Conservation (phyloP, 2,113 vertebrate genomes). For the Stegastes partitus region DNA sequence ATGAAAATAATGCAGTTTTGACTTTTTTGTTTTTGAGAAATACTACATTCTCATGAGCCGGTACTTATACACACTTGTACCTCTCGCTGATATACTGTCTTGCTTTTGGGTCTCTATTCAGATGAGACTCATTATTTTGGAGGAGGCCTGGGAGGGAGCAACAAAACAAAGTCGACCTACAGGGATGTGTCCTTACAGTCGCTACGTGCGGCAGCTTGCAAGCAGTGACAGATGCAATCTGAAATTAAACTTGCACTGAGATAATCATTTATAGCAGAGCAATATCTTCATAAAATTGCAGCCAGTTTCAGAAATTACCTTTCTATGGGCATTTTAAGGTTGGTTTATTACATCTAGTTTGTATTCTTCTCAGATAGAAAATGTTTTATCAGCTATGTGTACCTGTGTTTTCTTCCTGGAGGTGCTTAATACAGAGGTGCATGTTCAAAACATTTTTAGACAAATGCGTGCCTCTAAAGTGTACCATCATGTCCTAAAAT, state of each 20-base stretch:
- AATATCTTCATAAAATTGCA: background rate
- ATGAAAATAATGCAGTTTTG: background rate
- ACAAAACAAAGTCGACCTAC: conserved; percentile 70
- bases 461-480: background rate
- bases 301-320: conserved; percentile 18
- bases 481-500: background rate
- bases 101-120: conserved; percentile 60
- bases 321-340: background rate
- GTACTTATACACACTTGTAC: background rate
- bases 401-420: background rate
- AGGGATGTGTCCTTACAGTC: conserved; percentile 57
- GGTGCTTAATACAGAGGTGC: background rate
- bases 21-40: no score
- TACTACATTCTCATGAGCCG: background rate
- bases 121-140: conserved; percentile 78
- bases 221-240: background rate
- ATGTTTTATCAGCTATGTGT: background rate
- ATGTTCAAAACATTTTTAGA: background rate
- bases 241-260: background rate
- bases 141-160: conserved; percentile 35
- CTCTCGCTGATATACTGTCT: background rate
- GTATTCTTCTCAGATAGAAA: background rate
- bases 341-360: background rate
- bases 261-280: background rate
- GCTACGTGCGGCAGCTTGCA: conserved; percentile 9